phyloP scores from a whole-genome alignment of 2,113 vertebrate genomes.

The Gallinago undulata region DNA sequence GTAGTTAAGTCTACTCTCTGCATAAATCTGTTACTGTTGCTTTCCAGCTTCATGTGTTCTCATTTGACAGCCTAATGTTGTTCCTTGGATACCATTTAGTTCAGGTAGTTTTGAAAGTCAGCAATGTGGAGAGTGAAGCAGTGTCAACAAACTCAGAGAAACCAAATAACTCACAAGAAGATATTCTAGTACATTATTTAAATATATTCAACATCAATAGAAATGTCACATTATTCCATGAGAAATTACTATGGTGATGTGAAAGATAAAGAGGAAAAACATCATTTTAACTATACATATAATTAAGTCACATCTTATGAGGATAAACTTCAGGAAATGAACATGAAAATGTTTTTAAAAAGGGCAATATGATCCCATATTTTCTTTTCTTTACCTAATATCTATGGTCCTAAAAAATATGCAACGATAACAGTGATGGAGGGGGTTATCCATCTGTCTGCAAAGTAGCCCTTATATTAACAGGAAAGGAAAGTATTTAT shows the following conservation, averaged over 20 bases:
- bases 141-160: neutral
- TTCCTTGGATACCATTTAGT: neutral
- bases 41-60: neutral
- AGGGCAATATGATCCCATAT: neutral
- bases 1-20: conserved; percentile 51
- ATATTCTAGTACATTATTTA: neutral
- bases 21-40: neutral
- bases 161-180: neutral
- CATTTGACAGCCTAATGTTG: neutral
- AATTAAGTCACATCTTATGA: neutral
- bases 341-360: neutral
- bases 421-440: neutral
- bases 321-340: neutral
- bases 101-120: neutral
- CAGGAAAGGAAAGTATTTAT: neutral
- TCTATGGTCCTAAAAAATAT: neutral
- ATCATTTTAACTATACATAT: neutral
- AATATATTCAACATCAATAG: neutral
- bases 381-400: neutral
- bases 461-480: neutral
- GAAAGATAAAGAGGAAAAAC: neutral
- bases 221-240: neutral
- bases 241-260: neutral
- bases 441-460: neutral
- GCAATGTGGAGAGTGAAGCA: neutral